phyloP scores from a whole-genome alignment of 1,140 invertebrate species.

The Lucilia sericata region DNA sequence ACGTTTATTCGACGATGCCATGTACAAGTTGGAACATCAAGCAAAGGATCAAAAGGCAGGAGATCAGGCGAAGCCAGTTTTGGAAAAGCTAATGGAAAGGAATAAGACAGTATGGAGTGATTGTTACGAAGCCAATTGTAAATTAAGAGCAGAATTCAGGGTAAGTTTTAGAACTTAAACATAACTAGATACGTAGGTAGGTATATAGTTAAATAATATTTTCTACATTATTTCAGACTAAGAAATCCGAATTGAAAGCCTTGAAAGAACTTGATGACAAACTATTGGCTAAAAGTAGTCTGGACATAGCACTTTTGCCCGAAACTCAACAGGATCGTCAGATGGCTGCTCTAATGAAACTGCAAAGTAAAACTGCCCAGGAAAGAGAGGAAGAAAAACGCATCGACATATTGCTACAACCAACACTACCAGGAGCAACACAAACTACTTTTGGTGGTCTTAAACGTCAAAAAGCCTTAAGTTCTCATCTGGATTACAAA shows the following conservation, averaged over 20 bases:
- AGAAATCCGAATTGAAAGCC: slow-evolving; percentile 81
- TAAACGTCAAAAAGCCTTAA: slow-evolving; percentile 71
- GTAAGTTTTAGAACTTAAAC: no score
- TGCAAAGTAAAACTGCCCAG: slow-evolving; percentile 71
- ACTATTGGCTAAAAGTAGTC: slow-evolving; percentile 81
- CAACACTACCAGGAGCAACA: slow-evolving; percentile 72
- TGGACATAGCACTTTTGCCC: slow-evolving; percentile 82
- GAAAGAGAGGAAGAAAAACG: slow-evolving; percentile 68
- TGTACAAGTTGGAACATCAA: slow-evolving; percentile 96
- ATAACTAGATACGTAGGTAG: no score
- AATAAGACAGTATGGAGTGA: slow-evolving; percentile 88
- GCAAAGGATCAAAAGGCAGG: slow-evolving; percentile 82
- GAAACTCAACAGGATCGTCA: slow-evolving; percentile 84
- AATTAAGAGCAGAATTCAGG: slow-evolving; percentile 84
- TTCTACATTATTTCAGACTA: slow-evolving; percentile 71
- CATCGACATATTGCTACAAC: slow-evolving; percentile 71
- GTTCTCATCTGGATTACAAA: slow-evolving; percentile 54
- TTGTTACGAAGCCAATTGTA: slow-evolving; percentile 90
- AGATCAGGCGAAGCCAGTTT: slow-evolving; percentile 76
- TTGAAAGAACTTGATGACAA: slow-evolving; percentile 76
- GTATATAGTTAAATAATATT: neutral
- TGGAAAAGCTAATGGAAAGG: slow-evolving; percentile 81
- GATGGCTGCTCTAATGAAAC: slow-evolving; percentile 80
- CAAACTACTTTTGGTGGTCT: slow-evolving; percentile 71
- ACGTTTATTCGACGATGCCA: slow-evolving; percentile 91